Percentiles rank a stretch among this genome's conserved stretches.
These are phyloP conservation scores for Lampropteryx suffumata DNA, from an alignment of 2,888 invertebrate genomes.

Conservation along the genomic window DNA sequence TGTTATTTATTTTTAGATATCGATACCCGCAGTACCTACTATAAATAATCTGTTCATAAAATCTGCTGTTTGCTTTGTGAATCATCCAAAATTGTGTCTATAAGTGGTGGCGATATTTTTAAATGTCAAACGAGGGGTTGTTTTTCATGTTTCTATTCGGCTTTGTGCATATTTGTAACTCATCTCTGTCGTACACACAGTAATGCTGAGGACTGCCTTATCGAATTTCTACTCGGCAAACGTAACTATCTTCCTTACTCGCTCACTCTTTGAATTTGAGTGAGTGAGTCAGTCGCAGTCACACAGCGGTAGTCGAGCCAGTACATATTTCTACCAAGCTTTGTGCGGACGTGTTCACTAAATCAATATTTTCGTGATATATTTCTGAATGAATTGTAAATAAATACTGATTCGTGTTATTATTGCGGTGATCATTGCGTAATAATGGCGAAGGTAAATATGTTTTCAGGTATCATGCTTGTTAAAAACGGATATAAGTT, in stretches of 20 bases:
- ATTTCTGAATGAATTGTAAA: constrained; percentile 58
- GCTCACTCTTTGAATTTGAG: constrained; percentile 37
- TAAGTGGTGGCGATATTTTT: constrained; percentile 13
- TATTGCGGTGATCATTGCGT: constrained; percentile 38
- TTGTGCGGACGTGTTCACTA: constrained; percentile 50
- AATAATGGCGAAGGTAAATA: constrained; percentile 73
- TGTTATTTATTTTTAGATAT: constrained; percentile 6
- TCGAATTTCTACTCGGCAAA: constrained; percentile 64
- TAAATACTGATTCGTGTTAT: constrained; percentile 40
- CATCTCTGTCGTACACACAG: constrained; percentile 23
- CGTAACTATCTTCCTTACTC: constrained; percentile 24
- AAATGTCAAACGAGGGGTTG: constrained; percentile 25
- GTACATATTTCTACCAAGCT: constrained; percentile 70
- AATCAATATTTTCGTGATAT: constrained; percentile 51
- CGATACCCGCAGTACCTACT: neutral
- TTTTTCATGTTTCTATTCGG: constrained; percentile 23
- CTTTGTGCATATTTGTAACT: constrained; percentile 9
- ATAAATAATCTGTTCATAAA: neutral
- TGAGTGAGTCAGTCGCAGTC: constrained; percentile 53
- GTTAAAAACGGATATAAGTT: constrained; percentile 7
- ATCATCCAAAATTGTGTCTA: neutral
- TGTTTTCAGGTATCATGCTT: constrained; percentile 20
- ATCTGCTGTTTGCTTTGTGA: neutral
- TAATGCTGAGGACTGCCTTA: constrained; percentile 41
- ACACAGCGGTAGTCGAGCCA: too few species aligned